Evolutionary conservation across 2,113 vertebrate species (phyloP).

Genomic region (Calypte anna): DNA sequence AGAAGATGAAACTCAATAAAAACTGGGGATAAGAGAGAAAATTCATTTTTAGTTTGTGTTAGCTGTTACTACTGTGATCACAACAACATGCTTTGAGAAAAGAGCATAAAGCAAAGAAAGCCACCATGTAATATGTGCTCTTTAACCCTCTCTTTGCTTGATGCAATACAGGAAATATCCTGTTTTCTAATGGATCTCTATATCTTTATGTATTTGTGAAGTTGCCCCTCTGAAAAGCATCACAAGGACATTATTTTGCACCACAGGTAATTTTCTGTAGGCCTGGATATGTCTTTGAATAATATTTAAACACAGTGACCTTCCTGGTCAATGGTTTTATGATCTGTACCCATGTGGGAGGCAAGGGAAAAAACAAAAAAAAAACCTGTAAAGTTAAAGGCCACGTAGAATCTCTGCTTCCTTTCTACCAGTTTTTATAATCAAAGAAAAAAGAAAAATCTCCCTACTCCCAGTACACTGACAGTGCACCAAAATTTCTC

Average conservation of each 20-base stretch:
- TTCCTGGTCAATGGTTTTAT: not conserved
- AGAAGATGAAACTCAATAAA: conserved; percentile 71
- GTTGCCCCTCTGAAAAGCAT: not conserved
- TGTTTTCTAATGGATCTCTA: not conserved
- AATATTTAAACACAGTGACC: not conserved
- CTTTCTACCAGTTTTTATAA: not conserved
- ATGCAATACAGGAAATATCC: not conserved
- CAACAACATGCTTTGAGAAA: not conserved
- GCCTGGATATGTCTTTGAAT: not conserved
- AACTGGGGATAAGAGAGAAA: conserved; percentile 60
- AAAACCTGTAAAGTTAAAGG: not conserved
- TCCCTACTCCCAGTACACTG: not conserved
- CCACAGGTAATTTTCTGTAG: not conserved
- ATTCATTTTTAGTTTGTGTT: conserved; percentile 51
- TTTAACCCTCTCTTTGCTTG: not conserved
- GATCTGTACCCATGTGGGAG: not conserved
- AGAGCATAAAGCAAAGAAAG: not conserved
- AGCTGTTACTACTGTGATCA: not conserved
- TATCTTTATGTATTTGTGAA: not conserved
- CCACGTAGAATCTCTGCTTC: not conserved
- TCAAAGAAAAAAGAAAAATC: not conserved
- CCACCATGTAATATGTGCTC: not conserved
- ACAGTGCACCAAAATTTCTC: not conserved
- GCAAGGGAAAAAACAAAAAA: not conserved
- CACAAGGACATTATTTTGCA: not conserved